Percentiles rank a stretch among this genome's conserved stretches.
Conservation (phyloP, 2,113 vertebrate species). For the Rhizomys pruinosus region DNA sequence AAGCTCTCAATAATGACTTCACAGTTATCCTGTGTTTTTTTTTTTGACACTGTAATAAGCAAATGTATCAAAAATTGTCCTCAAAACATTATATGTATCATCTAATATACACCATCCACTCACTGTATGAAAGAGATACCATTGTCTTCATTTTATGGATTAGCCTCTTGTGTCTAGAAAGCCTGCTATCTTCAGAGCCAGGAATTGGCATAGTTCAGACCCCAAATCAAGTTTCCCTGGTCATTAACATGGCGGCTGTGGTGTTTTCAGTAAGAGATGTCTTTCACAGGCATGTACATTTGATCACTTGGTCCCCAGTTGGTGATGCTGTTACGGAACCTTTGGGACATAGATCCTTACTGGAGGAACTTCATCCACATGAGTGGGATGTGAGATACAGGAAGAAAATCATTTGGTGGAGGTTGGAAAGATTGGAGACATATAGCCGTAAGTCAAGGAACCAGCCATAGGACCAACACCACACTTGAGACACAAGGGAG, state of each 20-base stretch:
- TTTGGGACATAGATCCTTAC: no score
- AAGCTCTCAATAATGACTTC: background rate
- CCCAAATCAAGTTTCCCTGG: background rate
- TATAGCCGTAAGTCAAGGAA: no score
- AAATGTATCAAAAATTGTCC: background rate
- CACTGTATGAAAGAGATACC: accelerated
- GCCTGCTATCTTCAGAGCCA: background rate
- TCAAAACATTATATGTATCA: background rate
- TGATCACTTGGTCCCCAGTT: no score
- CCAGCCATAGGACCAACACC: no score
- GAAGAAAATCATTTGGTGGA: no score
- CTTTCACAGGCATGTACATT: no score
- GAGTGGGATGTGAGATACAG: no score
- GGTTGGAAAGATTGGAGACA: background rate
- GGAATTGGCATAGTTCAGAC: background rate
- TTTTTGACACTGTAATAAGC: background rate
- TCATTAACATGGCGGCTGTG: no score
- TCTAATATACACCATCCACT: background rate
- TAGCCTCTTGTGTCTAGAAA: background rate
- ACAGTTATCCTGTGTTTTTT: background rate
- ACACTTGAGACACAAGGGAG: background rate
- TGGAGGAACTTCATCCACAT: no score
- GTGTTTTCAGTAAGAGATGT: background rate
- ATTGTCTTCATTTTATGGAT: background rate
- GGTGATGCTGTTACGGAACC: no score